phyloP scores from a whole-genome alignment of 2,888 invertebrate genomes.

The Acanthosepion lycidas region DNA sequence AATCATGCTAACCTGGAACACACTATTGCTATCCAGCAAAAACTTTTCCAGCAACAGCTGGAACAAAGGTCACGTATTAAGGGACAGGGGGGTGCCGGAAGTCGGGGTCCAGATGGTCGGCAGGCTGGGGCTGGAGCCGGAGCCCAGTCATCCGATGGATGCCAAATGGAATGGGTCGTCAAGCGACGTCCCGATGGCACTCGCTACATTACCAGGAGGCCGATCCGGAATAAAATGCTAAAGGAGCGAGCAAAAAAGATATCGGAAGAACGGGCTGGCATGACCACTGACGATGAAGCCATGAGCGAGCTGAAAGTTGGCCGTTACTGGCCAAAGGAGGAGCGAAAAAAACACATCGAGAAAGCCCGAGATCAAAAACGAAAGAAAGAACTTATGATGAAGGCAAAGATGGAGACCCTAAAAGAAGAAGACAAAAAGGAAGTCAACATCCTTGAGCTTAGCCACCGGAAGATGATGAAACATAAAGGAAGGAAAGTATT shows the following conservation, averaged over 20 bases:
- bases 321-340: slow-evolving; percentile 85
- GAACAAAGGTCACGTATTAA: slow-evolving; percentile 55
- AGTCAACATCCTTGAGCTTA: slow-evolving; percentile 75
- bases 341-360: slow-evolving; percentile 84
- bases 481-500: slow-evolving; percentile 76
- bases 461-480: slow-evolving; percentile 79
- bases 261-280: slow-evolving; percentile 81
- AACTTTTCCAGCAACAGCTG: slow-evolving; percentile 75
- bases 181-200: slow-evolving; percentile 85
- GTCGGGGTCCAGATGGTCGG: slow-evolving; percentile 49
- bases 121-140: slow-evolving; percentile 52
- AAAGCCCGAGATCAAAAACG: slow-evolving; percentile 81
- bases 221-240: slow-evolving; percentile 81
- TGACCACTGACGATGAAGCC: slow-evolving; percentile 86
- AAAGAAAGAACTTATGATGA: slow-evolving; percentile 69
- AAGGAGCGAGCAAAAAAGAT: slow-evolving; percentile 82
- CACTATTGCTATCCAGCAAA: slow-evolving; percentile 82
- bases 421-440: slow-evolving; percentile 74
- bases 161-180: slow-evolving; percentile 81
- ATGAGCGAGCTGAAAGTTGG: slow-evolving; percentile 85
- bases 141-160: slow-evolving; percentile 63
- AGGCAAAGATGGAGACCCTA: slow-evolving; percentile 72
- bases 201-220: slow-evolving; percentile 84
- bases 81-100: slow-evolving; percentile 23
- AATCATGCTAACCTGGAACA: slow-evolving; percentile 82